phyloP scores from a whole-genome alignment of 2,113 vertebrate species.

The Haemorhous mexicanus region DNA sequence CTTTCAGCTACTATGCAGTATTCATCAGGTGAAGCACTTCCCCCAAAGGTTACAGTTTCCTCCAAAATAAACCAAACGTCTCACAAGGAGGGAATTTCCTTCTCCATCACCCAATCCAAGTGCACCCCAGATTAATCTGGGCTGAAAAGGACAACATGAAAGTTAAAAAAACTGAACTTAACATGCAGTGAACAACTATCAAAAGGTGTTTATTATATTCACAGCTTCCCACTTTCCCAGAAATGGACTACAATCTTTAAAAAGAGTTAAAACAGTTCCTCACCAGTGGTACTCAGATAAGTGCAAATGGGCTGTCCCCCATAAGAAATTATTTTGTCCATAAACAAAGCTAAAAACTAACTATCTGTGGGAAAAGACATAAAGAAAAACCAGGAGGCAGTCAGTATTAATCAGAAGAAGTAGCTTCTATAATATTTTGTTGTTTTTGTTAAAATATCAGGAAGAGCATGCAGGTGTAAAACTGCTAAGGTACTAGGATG shows the following conservation, averaged over 20 bases:
- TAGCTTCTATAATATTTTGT: neutral
- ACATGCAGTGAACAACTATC: neutral
- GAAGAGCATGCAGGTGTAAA: neutral
- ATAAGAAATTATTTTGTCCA: neutral
- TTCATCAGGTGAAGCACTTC: neutral
- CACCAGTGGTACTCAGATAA: neutral
- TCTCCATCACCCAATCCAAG: neutral
- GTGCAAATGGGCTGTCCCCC: neutral
- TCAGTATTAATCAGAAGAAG: neutral
- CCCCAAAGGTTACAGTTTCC: neutral
- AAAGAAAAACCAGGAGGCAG: neutral
- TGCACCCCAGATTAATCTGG: neutral
- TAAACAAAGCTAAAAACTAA: neutral
- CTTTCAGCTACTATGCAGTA: neutral
- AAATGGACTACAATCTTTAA: neutral
- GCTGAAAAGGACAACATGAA: neutral
- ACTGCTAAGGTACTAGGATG: neutral
- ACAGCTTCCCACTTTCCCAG: neutral
- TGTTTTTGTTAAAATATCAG: neutral
- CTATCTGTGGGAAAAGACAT: neutral
- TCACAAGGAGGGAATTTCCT: neutral
- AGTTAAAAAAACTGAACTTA: neutral
- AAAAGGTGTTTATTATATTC: neutral
- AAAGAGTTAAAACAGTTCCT: neutral
- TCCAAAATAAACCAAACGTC: neutral